These are phyloP conservation scores for Drosophila pseudoananassae DNA, from an alignment of 1,140 invertebrate genomes.

Conservation along the genomic window DNA sequence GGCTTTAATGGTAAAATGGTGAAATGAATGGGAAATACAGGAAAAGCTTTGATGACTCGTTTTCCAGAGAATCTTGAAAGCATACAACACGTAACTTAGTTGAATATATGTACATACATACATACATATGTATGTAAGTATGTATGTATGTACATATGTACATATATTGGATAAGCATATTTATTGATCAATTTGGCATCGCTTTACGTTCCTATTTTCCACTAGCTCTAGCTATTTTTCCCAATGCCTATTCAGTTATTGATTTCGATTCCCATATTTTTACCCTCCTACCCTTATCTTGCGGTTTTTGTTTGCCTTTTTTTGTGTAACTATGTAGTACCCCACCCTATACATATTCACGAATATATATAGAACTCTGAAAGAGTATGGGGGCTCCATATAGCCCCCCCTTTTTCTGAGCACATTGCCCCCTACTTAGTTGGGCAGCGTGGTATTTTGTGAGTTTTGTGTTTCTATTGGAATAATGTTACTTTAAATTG, in stretches of 20 bases:
- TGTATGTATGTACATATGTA: not conserved
- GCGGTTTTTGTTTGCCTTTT: not conserved
- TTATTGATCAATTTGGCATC: slow-evolving; percentile 32
- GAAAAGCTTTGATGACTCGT: slow-evolving; percentile 21
- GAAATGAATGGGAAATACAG: not conserved
- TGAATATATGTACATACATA: not conserved
- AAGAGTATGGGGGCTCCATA: no score
- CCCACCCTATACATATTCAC: slow-evolving; percentile 6
- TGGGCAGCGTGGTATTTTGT: not conserved
- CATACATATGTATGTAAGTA: not conserved
- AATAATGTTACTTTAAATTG: no score
- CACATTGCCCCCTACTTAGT: slow-evolving; percentile 19
- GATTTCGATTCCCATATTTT: slow-evolving; percentile 51
- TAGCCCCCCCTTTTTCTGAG: not conserved
- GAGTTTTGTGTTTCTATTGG: no score
- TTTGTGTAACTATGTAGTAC: slow-evolving; percentile 12
- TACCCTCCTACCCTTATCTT: not conserved
- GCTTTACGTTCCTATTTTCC: slow-evolving; percentile 1
- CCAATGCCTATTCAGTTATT: slow-evolving; percentile 41
- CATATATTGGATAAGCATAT: slow-evolving; percentile 9
- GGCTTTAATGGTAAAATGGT: no score
- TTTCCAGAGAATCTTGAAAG: no score
- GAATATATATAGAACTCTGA: not conserved
- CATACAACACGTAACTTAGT: slow-evolving; percentile 6
- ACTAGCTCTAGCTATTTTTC: not conserved